A percentile compares a stretch with the other conserved stretches of the same genome.
phyloP scores from a whole-genome alignment of 2,888 invertebrate genomes.

The Hololepta plana region DNA sequence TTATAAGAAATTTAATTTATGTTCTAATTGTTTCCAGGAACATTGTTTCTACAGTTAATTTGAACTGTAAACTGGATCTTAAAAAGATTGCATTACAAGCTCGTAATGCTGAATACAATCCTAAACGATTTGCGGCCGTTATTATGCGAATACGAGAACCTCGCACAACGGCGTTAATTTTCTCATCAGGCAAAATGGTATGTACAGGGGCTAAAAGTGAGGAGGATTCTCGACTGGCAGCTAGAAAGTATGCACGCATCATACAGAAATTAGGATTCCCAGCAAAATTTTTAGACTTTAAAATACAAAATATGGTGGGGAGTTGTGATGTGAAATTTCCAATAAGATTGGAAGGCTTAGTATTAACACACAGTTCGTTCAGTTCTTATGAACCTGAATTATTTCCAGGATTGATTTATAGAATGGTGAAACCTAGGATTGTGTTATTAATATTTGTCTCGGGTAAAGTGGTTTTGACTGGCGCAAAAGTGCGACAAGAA shows the following conservation, averaged over 20 bases:
- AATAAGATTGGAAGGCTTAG: slow-evolving; percentile 59
- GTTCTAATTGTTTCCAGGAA: slow-evolving; percentile 44
- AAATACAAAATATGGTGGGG: slow-evolving; percentile 76
- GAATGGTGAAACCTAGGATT: slow-evolving; percentile 67
- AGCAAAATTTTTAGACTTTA: slow-evolving; percentile 61
- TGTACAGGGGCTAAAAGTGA: slow-evolving; percentile 77
- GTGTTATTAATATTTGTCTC: slow-evolving; percentile 72
- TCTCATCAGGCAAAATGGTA: slow-evolving; percentile 75
- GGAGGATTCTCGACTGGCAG: slow-evolving; percentile 59
- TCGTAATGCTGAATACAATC: slow-evolving; percentile 97
- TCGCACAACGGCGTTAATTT: slow-evolving; percentile 70
- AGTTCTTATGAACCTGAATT: slow-evolving; percentile 65
- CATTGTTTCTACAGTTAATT: slow-evolving; percentile 94
- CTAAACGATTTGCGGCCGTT: slow-evolving; percentile 96
- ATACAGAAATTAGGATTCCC: slow-evolving; percentile 66
- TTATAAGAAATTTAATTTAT: slow-evolving; percentile 5
- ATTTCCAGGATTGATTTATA: slow-evolving; percentile 68
- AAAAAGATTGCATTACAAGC: slow-evolving; percentile 96
- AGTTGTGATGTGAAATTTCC: slow-evolving; percentile 78
- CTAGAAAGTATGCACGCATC: slow-evolving; percentile 65
- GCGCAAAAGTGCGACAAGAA: slow-evolving; percentile 57
- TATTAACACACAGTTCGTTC: slow-evolving; percentile 68
- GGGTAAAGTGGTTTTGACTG: slow-evolving; percentile 69
- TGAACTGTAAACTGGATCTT: slow-evolving; percentile 86
- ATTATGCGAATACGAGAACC: slow-evolving; percentile 91